Evolutionary conservation across 2,113 vertebrate species (phyloP).

Genomic region (Piaya cayana): DNA sequence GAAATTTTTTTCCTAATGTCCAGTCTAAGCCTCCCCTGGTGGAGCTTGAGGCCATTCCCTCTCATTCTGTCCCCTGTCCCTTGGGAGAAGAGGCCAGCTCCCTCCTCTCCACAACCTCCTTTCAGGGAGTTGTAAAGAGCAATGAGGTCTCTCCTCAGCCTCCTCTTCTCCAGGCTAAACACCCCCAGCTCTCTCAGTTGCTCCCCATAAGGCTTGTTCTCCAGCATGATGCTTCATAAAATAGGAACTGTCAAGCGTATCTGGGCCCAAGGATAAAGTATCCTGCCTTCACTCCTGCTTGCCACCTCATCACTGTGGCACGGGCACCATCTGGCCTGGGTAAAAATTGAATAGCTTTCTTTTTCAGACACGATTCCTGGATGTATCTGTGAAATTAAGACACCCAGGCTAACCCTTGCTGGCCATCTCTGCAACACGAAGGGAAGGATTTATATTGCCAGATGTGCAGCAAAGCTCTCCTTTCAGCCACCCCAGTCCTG

Average conservation of each 20-base stretch:
- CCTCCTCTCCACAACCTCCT: too few species aligned
- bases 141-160: too few species aligned
- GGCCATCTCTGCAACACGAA: rapidly evolving
- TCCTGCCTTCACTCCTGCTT: rapidly evolving
- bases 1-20: too few species aligned
- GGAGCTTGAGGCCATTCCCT: too few species aligned
- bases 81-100: too few species aligned
- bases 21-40: too few species aligned
- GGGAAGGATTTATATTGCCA: not conserved
- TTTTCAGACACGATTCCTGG: rapidly evolving
- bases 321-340: not conserved
- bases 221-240: not conserved
- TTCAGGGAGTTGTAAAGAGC: too few species aligned
- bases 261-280: rapidly evolving
- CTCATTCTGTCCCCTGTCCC: too few species aligned
- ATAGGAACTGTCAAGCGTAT: rapidly evolving
- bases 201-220: too few species aligned
- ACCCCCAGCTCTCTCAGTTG: too few species aligned
- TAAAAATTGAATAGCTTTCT: rapidly evolving
- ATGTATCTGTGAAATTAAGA: rapidly evolving
- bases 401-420: rapidly evolving
- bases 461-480: not conserved
- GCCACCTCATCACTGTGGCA: rapidly evolving
- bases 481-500: too few species aligned
- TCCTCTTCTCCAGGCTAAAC: too few species aligned